phyloP scores from a whole-genome alignment of 2,797 vertebrate species.

The Pipistrellus kuhlii region DNA sequence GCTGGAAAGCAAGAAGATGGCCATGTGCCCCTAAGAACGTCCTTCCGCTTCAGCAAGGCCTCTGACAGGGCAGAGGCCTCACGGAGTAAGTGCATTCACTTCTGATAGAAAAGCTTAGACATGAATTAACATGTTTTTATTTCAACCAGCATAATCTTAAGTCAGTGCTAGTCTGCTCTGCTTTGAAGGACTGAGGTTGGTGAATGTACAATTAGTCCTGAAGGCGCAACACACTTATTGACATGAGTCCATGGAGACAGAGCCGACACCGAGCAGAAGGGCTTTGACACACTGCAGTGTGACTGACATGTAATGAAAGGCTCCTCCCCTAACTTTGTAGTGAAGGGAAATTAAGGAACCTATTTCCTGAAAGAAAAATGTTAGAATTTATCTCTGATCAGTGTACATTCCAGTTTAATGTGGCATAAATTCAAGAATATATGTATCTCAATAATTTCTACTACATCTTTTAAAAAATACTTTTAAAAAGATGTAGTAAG shows the following conservation, averaged over 20 bases:
- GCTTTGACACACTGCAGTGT: background rate
- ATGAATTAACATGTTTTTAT: background rate
- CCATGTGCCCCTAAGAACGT: conserved; percentile 20
- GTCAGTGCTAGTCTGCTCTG: background rate
- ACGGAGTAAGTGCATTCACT: conserved; percentile 23
- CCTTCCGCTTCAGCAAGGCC: background rate
- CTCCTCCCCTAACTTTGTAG: background rate
- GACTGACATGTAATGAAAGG: background rate
- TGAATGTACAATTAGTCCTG: background rate
- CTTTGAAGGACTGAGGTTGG: background rate
- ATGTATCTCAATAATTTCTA: background rate
- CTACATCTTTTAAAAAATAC: background rate
- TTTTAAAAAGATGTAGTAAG: too few species aligned
- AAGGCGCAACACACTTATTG: conserved; percentile 2
- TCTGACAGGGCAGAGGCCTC: conserved; percentile 35
- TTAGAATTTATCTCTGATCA: background rate
- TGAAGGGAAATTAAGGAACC: background rate
- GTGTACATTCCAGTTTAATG: background rate
- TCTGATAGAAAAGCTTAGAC: conserved; percentile 1
- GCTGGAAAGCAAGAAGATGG: conserved; percentile 83
- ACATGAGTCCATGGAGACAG: background rate
- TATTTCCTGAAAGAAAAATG: conserved; percentile 8
- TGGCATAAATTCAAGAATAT: conserved; percentile 23
- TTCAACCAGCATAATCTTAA: background rate
- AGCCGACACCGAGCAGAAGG: background rate